Evolutionary conservation across 2,888 invertebrate genomes (phyloP), one percentile per base, ranked within the genome.

Genomic region (Osmoderma eremita): DNA sequence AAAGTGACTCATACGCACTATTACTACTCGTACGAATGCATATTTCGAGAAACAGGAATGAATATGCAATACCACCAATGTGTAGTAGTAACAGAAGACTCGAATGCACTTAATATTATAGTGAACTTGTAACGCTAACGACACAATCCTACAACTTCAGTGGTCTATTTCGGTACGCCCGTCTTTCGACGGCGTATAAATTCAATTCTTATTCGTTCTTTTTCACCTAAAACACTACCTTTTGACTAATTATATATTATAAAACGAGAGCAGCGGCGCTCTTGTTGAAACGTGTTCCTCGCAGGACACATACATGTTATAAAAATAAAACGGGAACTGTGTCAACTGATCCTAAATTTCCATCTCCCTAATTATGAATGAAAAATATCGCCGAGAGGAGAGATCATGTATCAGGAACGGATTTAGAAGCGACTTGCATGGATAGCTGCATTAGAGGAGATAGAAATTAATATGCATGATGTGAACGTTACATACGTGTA

Each of bases 291-390:
- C 58, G 36, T 45, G 36, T 24, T 30, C 30, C 10, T 61, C 49
- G 13, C 17, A 62, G 17, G 38, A 48, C 45, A 61, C 45, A 22
- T 15, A 61, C 30, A 54, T 30, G 10, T 58, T 48, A 67, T 64
- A 64, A 67, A 67, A 67, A 67, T 67, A 67, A 63, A 48, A 54
- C 41, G 22, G 50, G 39, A 67, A 64, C 67, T 67, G 64, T 67
- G 67, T 67, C 67, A 67, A 64, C 63, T 36, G 15, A 51, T 24
- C 13, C 22, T 39, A 58, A 30, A 20, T 54, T 56, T 65, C 48
- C 56, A 65, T 48, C 49, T 65, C 58, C 36, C 50, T 65, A 50
- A 56, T 53, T 61, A 61, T 61, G 58, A 65, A 65, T 65, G 58
- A 65, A 65, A 58, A 58, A 61, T 58, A 51, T 65, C 30, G 38